A percentile compares a stretch with the other conserved stretches of the same genome.
Conservation (phyloP, 2,888 invertebrate genomes). For the Druceiella hillmani region DNA sequence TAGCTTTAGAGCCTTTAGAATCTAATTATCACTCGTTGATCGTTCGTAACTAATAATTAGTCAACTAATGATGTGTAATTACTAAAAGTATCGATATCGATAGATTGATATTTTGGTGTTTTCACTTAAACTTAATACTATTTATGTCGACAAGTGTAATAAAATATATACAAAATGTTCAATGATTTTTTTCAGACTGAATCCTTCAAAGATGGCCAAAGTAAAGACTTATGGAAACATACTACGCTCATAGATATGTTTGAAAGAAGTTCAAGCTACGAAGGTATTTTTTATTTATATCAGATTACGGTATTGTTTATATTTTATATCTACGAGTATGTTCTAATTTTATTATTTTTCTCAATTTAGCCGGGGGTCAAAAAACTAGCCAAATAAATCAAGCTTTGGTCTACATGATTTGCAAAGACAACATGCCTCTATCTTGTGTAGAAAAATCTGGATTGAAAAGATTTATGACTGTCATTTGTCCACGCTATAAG, state of each 20-base stretch:
- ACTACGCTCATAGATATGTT: constrained; percentile 13
- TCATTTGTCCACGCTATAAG: constrained; percentile 17
- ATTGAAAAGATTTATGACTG: constrained; percentile 15
- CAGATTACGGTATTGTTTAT: no score
- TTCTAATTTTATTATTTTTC: constrained; percentile 9
- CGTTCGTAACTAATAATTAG: constrained; percentile 8
- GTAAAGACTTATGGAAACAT: constrained; percentile 13
- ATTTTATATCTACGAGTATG: constrained; percentile 8
- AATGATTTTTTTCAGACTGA: no score
- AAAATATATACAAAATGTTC: no score
- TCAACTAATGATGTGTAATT: no score
- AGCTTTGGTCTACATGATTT: constrained; percentile 16
- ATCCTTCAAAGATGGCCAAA: constrained; percentile 4
- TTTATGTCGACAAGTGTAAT: constrained; percentile 10
- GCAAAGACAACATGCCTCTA: constrained; percentile 17
- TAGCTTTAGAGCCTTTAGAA: no score
- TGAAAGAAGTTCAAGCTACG: constrained; percentile 9
- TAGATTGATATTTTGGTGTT: no score
- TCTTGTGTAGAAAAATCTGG: constrained; percentile 20
- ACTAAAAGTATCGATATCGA: no score
- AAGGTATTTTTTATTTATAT: constrained; percentile 13
- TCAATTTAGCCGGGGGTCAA: constrained; percentile 9
- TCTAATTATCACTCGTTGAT: constrained; percentile 8
- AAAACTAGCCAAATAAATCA: constrained; percentile 14
- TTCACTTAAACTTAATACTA: constrained; percentile 8